Conservation (phyloP, 2,888 invertebrate genomes). For the Pollenia griseotomentosa region DNA sequence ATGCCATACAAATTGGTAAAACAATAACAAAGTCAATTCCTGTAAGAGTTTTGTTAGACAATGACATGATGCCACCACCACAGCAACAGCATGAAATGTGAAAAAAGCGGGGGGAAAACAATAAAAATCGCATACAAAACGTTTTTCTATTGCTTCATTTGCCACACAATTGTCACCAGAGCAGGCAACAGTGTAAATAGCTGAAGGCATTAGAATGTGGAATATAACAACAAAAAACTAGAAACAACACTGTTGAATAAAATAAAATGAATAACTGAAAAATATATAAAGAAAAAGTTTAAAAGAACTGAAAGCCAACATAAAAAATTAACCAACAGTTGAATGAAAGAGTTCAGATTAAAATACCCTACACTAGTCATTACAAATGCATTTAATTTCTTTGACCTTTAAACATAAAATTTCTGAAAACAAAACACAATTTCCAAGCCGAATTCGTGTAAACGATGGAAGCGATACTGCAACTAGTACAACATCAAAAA, state of each 20-base stretch:
- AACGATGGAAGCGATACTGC: too few relatives aligned
- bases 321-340: conserved; percentile 50
- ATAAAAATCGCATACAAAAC: conserved; percentile 69
- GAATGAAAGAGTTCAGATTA: conserved; percentile 31
- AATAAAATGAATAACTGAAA: conserved; percentile 59
- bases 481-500: too few relatives aligned
- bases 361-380: conserved; percentile 15
- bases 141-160: conserved; percentile 73
- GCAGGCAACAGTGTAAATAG: conserved; percentile 52
- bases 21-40: conserved; percentile 71
- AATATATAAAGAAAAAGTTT: neutral
- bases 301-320: conserved; percentile 26
- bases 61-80: conserved; percentile 63
- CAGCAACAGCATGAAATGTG: neutral
- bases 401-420: too few relatives aligned
- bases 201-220: conserved; percentile 63
- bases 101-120: conserved; percentile 28
- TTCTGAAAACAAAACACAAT: too few relatives aligned
- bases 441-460: too few relatives aligned
- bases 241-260: conserved; percentile 48
- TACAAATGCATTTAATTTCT: too few relatives aligned
- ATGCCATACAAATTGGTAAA: conserved; percentile 48
- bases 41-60: conserved; percentile 69
- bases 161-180: conserved; percentile 70
- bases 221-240: conserved; percentile 33